Base-by-base conservation (phyloP, 2,113 vertebrate genomes). In the Noctilio leporinus region DNA sequence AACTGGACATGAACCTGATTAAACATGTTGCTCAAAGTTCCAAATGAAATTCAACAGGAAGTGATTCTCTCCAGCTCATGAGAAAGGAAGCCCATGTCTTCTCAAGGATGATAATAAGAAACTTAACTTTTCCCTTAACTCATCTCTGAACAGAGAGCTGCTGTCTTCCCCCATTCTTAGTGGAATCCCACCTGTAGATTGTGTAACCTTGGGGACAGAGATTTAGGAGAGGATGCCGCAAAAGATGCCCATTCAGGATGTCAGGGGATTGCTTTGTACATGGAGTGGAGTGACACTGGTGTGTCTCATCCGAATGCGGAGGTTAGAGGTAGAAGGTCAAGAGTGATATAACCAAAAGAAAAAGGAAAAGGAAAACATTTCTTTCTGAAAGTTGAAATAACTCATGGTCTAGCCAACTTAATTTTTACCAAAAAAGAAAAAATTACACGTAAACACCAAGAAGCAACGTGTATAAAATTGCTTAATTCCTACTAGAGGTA, bases 11-110 rank as follows among this genome's bases (percentile, higher is more conserved):
- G 19, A 84, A 82, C 17, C 9, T 76, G 15, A 33, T 89, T 73
- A 82, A 90, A 55, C 17, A 59, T 75, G 51, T 53, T 89, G 19
- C 4, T 96, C 57, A 81, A 82, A 73, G 19, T 70, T 40, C 11
- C 15, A 78, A 73, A 82, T 86, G 57, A 57, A 26, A n/a, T 47
- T 40, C 69, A 59, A 17, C 24, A 72, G 28, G 9, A 64, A 89
- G 59, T 47, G 53, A 75, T 89, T 43, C 40, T 90, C 53, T 65
- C 11, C 15, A 59, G 22, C 35, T 76, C n/a, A 24, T 80, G 11
- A 96, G n/a, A 87, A 90, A 59, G 38, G 20, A 64, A 87, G 24
- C n/a, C n/a, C 9, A 11, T 28, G 35, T 65, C 47, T 45, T 83
- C 15, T 84, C 45, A 72, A 47, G 22, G 7, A 33, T 51, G 59